phyloP scores from a whole-genome alignment of 2,888 invertebrate genomes.

The Sphaerophoria taeniata region DNA sequence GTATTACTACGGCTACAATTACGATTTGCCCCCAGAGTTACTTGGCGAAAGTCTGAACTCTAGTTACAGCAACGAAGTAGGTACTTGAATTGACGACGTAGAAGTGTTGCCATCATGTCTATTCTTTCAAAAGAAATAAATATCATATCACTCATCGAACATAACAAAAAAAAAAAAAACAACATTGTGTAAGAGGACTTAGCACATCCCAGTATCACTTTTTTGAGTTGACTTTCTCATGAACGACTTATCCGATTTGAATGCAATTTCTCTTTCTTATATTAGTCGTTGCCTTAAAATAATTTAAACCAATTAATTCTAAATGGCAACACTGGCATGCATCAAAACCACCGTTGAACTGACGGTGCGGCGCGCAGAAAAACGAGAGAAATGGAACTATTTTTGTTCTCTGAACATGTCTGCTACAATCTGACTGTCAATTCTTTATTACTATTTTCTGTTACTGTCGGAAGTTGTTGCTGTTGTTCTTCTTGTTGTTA shows the following conservation, averaged over 20 bases:
- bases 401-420: constrained; percentile 68
- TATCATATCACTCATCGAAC: no score
- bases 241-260: no score
- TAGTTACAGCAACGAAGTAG: constrained; percentile 15
- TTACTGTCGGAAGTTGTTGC: constrained; percentile 50
- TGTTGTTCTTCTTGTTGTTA: constrained; percentile 47
- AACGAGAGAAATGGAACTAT: constrained; percentile 35
- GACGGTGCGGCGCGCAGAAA: neutral
- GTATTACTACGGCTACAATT: constrained; percentile 61
- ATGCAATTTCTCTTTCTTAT: no score
- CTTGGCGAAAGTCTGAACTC: constrained; percentile 3
- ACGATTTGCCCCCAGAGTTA: constrained; percentile 60
- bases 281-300: neutral
- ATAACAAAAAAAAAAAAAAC: no score
- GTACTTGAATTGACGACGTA: neutral
- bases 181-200: no score
- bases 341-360: constrained; percentile 4
- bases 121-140: no score
- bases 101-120: constrained; percentile 2
- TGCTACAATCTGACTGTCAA: constrained; percentile 70
- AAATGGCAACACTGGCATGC: neutral
- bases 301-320: neutral
- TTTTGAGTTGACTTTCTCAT: no score
- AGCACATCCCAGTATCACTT: no score
- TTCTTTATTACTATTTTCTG: constrained; percentile 70